Percentiles rank a stretch among this genome's conserved stretches.
These are phyloP conservation scores for Tineola bisselliella DNA, from an alignment of 2,888 invertebrate genomes.

Conservation along the genomic window DNA sequence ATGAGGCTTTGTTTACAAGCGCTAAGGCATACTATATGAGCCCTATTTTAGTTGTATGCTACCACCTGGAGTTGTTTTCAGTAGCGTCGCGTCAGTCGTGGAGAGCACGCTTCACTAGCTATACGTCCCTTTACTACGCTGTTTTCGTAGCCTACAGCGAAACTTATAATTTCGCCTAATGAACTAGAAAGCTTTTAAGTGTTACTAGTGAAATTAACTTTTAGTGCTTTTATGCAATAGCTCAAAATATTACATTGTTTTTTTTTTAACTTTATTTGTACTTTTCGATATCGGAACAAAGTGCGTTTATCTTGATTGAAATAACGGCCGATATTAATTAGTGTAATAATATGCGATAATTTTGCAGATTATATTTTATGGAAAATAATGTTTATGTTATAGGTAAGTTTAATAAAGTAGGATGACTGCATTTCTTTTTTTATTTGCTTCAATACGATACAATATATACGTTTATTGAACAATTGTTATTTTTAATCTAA, in stretches of 20 bases:
- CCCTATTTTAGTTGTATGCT: conserved; percentile 5
- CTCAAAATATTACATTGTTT: not conserved
- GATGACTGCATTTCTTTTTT: no score
- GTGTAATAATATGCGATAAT: not conserved
- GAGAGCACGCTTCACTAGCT: conserved; percentile 16
- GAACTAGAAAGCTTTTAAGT: not conserved
- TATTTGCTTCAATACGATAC: no score
- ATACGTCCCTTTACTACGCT: conserved; percentile 16
- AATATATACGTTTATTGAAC: no score
- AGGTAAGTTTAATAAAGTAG: no score
- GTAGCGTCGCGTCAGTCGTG: conserved; percentile 18
- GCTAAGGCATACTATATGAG: not conserved
- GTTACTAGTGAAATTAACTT: not conserved
- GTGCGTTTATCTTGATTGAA: not conserved
- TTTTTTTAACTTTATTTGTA: not conserved
- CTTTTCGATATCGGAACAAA: no score
- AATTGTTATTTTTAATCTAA: no score
- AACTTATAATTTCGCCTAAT: not conserved
- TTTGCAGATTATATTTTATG: not conserved
- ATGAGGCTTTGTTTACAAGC: conserved; percentile 9
- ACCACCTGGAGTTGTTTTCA: conserved; percentile 17
- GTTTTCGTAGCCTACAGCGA: not conserved
- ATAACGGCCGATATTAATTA: not conserved
- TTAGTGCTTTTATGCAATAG: not conserved
- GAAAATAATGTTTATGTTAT: not conserved